A percentile compares a stretch with the other conserved stretches of the same genome.
Evolutionary conservation across 2,888 invertebrate genomes (phyloP).

Genomic region (Philereme vetulata): DNA sequence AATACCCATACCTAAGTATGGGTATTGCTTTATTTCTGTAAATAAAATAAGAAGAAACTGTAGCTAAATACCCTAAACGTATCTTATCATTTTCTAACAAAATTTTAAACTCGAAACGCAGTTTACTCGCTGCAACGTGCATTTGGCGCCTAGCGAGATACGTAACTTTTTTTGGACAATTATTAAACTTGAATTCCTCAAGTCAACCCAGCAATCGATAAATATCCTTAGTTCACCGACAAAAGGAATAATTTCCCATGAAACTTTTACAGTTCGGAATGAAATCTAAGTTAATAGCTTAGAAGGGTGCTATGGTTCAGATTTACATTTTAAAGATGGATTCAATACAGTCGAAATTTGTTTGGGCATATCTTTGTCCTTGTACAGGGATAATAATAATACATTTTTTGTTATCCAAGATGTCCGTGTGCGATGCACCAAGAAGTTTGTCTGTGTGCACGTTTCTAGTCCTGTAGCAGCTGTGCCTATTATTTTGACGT

Average conservation of each 20-base stretch:
- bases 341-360: conserved; percentile 48
- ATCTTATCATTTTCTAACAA: conserved; percentile 47
- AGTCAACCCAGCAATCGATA: conserved; percentile 39
- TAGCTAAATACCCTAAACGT: too few relatives aligned
- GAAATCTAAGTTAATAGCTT: conserved; percentile 77
- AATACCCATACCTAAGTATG: too few relatives aligned
- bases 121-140: conserved; percentile 61
- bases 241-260: conserved; percentile 45
- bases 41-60: too few relatives aligned
- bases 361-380: conserved; percentile 48
- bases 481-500: conserved; percentile 76
- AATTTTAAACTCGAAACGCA: conserved; percentile 59
- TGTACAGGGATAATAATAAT: conserved; percentile 79
- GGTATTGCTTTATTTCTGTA: too few relatives aligned
- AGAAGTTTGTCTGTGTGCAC: conserved; percentile 62
- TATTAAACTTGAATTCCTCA: conserved; percentile 75
- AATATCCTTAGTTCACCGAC: conserved; percentile 39
- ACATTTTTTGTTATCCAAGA: conserved; percentile 76
- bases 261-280: conserved; percentile 48
- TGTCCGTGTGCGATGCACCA: conserved; percentile 76
- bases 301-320: conserved; percentile 25
- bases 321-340: conserved; percentile 34
- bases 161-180: conserved; percentile 70
- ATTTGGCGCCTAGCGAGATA: conserved; percentile 79
- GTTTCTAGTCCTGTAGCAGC: conserved; percentile 69